These are phyloP conservation scores for Pseudomyrmex dendroicus DNA, from an alignment of 1,140 invertebrate genomes.

Conservation along the genomic window DNA sequence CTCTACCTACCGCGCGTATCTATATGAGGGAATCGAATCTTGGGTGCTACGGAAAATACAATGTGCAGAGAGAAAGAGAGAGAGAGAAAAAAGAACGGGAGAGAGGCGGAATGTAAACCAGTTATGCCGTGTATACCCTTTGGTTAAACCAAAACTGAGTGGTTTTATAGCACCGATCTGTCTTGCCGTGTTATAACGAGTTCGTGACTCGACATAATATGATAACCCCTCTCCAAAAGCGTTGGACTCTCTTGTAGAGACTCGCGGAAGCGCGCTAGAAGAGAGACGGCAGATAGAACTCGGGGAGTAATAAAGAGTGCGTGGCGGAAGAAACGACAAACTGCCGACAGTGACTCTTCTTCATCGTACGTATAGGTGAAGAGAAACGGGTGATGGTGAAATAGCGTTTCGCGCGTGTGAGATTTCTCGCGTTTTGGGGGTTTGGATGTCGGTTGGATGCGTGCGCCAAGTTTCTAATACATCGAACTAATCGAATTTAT, in stretches of 20 bases:
- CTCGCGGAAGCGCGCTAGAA: constrained; percentile 65
- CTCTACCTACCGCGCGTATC: constrained; percentile 63
- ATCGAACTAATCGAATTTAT: not conserved
- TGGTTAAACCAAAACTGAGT: constrained; percentile 79
- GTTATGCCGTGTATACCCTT: constrained; percentile 78
- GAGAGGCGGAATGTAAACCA: constrained; percentile 81
- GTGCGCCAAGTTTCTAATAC: not conserved
- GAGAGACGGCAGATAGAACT: constrained; percentile 48
- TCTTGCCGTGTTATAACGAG: constrained; percentile 83
- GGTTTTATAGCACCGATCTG: constrained; percentile 83
- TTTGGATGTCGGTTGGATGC: too few relatives aligned
- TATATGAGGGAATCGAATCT: constrained; percentile 48
- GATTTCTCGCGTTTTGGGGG: not conserved
- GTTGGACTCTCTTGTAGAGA: constrained; percentile 70
- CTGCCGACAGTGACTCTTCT: constrained; percentile 68
- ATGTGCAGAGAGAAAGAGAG: constrained; percentile 30
- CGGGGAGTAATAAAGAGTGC: constrained; percentile 68
- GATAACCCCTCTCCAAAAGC: constrained; percentile 80
- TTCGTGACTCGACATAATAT: constrained; percentile 85
- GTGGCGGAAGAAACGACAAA: constrained; percentile 71
- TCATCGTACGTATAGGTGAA: constrained; percentile 53
- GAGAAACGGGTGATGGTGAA: not conserved
- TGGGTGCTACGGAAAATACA: constrained; percentile 67
- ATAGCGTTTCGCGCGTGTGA: constrained; percentile 42
- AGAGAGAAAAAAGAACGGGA: constrained; percentile 44